Conservation (phyloP, 2,888 invertebrate species). For the Drosophila pegasa region DNA sequence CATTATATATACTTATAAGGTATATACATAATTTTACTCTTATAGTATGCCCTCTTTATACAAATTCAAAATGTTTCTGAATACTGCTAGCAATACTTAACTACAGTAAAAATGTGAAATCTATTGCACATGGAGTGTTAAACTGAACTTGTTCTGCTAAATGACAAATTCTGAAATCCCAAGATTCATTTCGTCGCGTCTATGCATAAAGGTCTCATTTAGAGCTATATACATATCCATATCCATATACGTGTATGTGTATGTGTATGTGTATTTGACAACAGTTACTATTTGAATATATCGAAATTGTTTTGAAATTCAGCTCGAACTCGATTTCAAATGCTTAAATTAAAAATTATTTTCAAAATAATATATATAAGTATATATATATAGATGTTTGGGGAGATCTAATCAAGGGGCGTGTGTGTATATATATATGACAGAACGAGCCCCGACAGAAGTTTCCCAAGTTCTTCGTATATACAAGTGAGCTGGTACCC, state of each 20-base stretch:
- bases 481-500: neutral
- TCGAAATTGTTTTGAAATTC: neutral
- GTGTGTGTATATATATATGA: neutral
- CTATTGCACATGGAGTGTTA: slow-evolving; percentile 33
- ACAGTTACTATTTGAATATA: neutral
- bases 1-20: slow-evolving; percentile 42
- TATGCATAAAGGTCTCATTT: neutral
- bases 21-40: slow-evolving; percentile 52
- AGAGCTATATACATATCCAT: neutral
- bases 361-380: neutral
- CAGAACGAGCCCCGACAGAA: neutral
- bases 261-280: neutral
- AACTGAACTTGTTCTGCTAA: neutral
- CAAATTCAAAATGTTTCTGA: slow-evolving; percentile 48
- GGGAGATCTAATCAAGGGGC: neutral
- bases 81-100: slow-evolving; percentile 34
- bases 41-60: slow-evolving; percentile 48
- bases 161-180: slow-evolving; percentile 11
- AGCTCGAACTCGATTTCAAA: neutral
- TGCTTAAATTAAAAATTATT: slow-evolving; percentile 1
- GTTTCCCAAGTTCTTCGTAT: no score
- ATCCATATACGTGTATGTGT: neutral
- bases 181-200: neutral
- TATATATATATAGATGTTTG: no score
- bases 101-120: slow-evolving; percentile 20